Evolutionary conservation across 2,888 invertebrate species (phyloP), one percentile per base, ranked within the genome.

Genomic region (Glyphotaelius pellucidus): DNA sequence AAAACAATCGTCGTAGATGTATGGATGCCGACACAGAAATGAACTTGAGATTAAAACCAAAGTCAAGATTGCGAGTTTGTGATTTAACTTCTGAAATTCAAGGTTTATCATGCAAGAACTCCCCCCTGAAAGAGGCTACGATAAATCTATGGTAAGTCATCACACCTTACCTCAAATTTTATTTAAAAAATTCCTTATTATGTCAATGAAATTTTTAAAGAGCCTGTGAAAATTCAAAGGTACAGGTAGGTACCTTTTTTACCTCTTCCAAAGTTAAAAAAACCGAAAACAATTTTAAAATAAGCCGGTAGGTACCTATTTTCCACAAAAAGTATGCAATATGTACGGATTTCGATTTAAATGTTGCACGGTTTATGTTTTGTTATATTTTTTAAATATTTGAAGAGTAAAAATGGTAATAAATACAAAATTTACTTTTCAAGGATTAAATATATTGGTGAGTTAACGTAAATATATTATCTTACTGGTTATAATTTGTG

Each of bases 91-190:
- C 42, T 11, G 38, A 83, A 35, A 35, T 47, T 86, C 86, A 83
- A 83, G 52, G 52, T 84, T 83, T 52, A 90, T 90, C 90, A 90
- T 90, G 90, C 31, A 30, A 32, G 90, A 84, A 84, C 83, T n/a
- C 47, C 89, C 89, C 35, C 35, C 67, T 83, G 52, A 35, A 42
- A 47, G 52, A 32, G 38, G 81, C 32, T 32, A 25, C 42, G 42
- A 84, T 52, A 84, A 84, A 90, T 84, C 84, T 19, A 32, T 90
- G 90, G 90, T 90, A 84, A 90, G 90, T 90, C 12, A n/a, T 1
- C 25, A n/a, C 7, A 25, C 4, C 25, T 25, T 67, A 67, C n/a
- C 9, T n/a, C 0, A 67, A 52, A 67, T 9, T n/a, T 0, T n/a
- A 67, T 67, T 67, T n/a, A n/a, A 67, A 25, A 25, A 25, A 67